Evolutionary conservation across 2,797 vertebrate genomes (phyloP), one percentile per base, ranked within the genome.

Genomic region (Podarcis lilfordi): DNA sequence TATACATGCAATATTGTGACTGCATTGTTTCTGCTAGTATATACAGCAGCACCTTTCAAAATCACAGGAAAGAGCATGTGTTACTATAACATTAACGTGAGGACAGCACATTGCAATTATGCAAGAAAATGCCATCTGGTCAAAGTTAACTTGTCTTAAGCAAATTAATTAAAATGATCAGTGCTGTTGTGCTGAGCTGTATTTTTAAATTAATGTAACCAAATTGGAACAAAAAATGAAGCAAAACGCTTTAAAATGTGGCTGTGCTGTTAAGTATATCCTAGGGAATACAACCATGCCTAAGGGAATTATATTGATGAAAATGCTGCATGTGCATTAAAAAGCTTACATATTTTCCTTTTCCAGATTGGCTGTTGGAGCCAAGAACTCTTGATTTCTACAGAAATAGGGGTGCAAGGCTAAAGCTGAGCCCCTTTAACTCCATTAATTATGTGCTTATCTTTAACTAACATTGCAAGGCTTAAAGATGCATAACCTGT

Each of bases 41-140:
- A 85, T 76, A 19, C 29, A 86, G 5, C 75, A 84, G 84, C 21
- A 35, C 13, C 23, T 55, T 71, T 85, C 64, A 72, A 64, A 80
- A 76, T 40, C 82, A 37, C 2, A 50, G 85, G 40, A 88, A 25
- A 69, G 91, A 78, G 87, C 84, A 35, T 76, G 91, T 85, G 4
- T 86, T 92, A 95, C 40, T 66, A 79, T 71, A 82, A 88, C 78
- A 93, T 93, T 93, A 78, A 37, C 45, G 83, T 71, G 95, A 94
- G 95, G 95, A 95, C 94, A 95, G 91, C 89, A 93, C 90, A 86
- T 92, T 59, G 91, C 86, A 90, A 68, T 55, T 92, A 86, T 78
- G 87, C 72, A 90, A 94, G 59, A 90, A 94, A 94, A 94, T 89
- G 81, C 91, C 92, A 88, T 94, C 91, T 95, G 93, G 92, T 82